Percentiles rank a stretch among this genome's conserved stretches.
phyloP scores from a whole-genome alignment of 2,888 invertebrate species.

The Melanchra persicariae region DNA sequence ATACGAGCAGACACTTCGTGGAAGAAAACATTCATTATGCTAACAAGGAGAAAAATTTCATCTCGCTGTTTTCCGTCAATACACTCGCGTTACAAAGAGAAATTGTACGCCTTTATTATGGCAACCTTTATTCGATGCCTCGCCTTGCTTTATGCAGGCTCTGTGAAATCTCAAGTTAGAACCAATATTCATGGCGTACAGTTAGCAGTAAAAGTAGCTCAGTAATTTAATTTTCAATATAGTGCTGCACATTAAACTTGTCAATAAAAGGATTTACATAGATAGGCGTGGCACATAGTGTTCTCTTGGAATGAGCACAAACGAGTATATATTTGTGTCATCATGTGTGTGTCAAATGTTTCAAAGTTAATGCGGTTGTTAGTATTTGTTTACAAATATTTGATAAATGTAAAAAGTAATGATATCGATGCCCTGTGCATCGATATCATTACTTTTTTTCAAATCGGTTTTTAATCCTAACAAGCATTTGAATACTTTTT shows the following conservation, averaged over 20 bases:
- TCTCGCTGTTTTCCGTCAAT: slow-evolving; percentile 44
- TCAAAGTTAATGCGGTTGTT: no score
- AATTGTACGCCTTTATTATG: slow-evolving; percentile 41
- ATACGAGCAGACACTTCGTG: slow-evolving; percentile 14
- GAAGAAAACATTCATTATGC: slow-evolving; percentile 27
- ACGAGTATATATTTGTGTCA: no score
- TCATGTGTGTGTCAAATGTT: no score
- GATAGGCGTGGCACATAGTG: no score
- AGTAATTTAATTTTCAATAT: background rate
- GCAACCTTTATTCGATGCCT: slow-evolving; percentile 33
- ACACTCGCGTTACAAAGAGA: slow-evolving; percentile 45
- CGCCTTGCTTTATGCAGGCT: slow-evolving; percentile 40
- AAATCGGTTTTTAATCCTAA: no score
- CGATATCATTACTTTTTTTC: no score
- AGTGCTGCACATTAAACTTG: background rate
- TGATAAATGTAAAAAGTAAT: no score
- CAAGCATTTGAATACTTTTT: no score
- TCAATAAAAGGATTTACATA: no score
- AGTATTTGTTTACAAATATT: no score
- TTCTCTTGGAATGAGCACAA: no score
- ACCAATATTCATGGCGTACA: slow-evolving; percentile 57
- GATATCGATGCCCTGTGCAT: no score
- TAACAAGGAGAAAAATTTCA: slow-evolving; percentile 43
- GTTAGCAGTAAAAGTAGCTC: background rate
- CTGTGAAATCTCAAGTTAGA: slow-evolving; percentile 57